Base-by-base conservation (phyloP, 1,140 invertebrate genomes). In the Caenorhabditis latens region DNA sequence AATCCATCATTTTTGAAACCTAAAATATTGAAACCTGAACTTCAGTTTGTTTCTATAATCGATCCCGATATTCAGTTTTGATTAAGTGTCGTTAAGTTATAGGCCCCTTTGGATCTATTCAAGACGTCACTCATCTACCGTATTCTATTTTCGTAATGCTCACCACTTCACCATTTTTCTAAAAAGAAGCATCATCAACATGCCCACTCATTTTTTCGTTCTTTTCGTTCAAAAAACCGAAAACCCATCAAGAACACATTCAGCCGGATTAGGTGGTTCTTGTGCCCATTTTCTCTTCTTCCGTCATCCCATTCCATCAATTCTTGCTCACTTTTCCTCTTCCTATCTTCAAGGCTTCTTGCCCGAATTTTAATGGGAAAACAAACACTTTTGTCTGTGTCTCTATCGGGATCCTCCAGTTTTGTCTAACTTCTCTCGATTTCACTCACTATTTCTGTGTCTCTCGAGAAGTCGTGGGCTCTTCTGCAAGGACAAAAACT, bases 221-320 rank as follows among this genome's bases (percentile, higher is more conserved):
- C 65, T 71, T 40, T 11, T 40, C 24, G 7, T 21, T 48, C 40
- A 71, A 71, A 71, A 71, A 71, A 11, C 46, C 19, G n/a, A 53
- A 79, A 79, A 79, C 43, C 71, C 71, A 79, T 79, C 46, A 79
- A 79, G 71, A 79, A 79, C 71, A 79, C 71, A 79, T 79, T 79
- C 71, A 50, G 71, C 46, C 71, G 71, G 71, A 53, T 79, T 79
- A 79, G 71, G 71, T 79, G 71, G 19, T 79, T 79, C 42, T 9
- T 32, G 32, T 32, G 32, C 32, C 32, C 32, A 32, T 32, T 46
- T 32, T 79, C 40, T 50, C 46, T 50, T 63, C n/a, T 40, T 9
- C 21, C 14, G 43, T 50, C 71, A 32, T 42, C 42, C 71, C 71
- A 79, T 79, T 79, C 46, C 71, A 79, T 50, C 71, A 79, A 79